phyloP scores from a whole-genome alignment of 1,140 invertebrate genomes.

The Habropoda laboriosa region DNA sequence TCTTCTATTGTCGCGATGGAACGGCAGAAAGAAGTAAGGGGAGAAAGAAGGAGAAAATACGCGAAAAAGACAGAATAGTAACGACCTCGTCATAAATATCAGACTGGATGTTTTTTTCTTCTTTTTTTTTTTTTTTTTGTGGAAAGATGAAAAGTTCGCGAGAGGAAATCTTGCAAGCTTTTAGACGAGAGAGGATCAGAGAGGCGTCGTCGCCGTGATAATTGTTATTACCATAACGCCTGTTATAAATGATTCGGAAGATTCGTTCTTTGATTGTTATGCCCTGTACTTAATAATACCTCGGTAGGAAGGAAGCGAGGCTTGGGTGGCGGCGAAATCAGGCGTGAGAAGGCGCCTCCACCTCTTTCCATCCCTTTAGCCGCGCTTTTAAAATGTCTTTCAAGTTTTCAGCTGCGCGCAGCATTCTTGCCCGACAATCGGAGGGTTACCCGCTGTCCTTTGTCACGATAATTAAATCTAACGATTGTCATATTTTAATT shows the following conservation, averaged over 20 bases:
- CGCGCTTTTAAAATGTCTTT: conserved; percentile 79
- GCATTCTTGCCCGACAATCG: conserved; percentile 71
- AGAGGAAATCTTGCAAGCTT: neutral
- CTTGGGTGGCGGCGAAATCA: conserved; percentile 58
- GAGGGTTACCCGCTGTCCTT: conserved; percentile 65
- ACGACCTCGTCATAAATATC: neutral
- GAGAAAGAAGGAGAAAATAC: no score
- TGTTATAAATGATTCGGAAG: conserved; percentile 73
- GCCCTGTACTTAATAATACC: conserved; percentile 69
- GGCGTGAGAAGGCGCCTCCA: conserved; percentile 63
- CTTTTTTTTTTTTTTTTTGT: neutral
- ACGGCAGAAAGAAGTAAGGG: no score
- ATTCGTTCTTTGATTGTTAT: conserved; percentile 70
- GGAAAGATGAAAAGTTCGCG: conserved; percentile 7
- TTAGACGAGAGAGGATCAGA: conserved; percentile 5
- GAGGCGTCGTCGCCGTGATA: conserved; percentile 57
- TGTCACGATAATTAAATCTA: conserved; percentile 80
- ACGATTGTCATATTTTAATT: conserved; percentile 81
- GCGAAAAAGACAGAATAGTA: neutral
- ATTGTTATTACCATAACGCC: conserved; percentile 69
- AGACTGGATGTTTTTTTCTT: neutral
- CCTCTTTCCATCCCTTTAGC: conserved; percentile 68
- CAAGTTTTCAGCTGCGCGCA: conserved; percentile 78
- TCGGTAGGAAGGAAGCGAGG: conserved; percentile 10
- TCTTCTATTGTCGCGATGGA: neutral